phyloP scores from a whole-genome alignment of 2,797 vertebrate species.

The Enteromius anoplus region DNA sequence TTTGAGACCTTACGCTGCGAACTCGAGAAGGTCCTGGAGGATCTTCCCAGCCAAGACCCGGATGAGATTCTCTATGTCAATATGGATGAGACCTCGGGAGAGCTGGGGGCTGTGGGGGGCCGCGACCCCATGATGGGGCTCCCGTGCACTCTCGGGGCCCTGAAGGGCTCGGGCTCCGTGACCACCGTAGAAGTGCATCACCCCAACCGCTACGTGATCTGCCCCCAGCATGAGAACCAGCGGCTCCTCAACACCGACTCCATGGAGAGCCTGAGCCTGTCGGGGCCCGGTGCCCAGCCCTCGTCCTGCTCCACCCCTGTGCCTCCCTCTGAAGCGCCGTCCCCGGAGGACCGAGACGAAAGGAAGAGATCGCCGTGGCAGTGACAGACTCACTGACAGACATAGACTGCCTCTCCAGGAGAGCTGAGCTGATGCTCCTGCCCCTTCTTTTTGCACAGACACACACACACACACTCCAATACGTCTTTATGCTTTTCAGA shows the following conservation, averaged over 20 bases:
- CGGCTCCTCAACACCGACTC: slow-evolving; percentile 72
- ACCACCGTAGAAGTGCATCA: slow-evolving; percentile 83
- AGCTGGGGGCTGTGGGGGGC: slow-evolving; percentile 85
- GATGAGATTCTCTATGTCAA: slow-evolving; percentile 93
- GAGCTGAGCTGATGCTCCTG: slow-evolving; percentile 21
- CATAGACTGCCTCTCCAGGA: neutral
- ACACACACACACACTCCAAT: neutral
- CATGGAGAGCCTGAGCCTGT: slow-evolving; percentile 76
- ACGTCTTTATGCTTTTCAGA: neutral
- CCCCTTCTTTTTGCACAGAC: slow-evolving; percentile 23
- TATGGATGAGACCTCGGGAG: slow-evolving; percentile 84
- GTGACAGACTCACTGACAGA: slow-evolving; percentile 52
- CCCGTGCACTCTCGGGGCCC: slow-evolving; percentile 67
- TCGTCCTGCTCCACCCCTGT: slow-evolving; percentile 68
- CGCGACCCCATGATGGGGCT: slow-evolving; percentile 64
- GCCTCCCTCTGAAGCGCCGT: slow-evolving; percentile 55
- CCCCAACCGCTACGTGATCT: slow-evolving; percentile 86
- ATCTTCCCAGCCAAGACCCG: slow-evolving; percentile 85
- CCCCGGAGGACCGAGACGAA: slow-evolving; percentile 62
- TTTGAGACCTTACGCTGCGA: slow-evolving; percentile 83
- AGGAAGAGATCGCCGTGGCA: slow-evolving; percentile 72
- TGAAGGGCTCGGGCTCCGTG: slow-evolving; percentile 78
- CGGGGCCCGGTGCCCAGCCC: slow-evolving; percentile 68
- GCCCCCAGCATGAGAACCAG: slow-evolving; percentile 82
- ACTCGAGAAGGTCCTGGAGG: slow-evolving; percentile 85